Evolutionary conservation across 2,113 vertebrate genomes (phyloP).

Genomic region (Pungitius pungitius): DNA sequence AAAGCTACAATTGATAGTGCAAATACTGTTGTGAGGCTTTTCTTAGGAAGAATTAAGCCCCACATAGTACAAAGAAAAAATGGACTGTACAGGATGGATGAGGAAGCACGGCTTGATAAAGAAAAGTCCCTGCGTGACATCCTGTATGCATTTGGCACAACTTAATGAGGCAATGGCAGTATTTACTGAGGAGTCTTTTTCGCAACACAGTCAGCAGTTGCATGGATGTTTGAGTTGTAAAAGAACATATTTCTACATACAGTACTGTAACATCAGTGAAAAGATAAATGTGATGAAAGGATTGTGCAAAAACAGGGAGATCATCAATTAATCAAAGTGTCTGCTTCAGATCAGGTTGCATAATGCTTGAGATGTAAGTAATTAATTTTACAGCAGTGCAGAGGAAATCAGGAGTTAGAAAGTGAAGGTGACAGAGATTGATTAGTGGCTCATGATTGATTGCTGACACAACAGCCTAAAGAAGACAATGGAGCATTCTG

Average conservation of each 20-base stretch:
- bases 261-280: constrained; percentile 28
- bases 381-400: constrained; percentile 13
- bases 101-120: constrained; percentile 6
- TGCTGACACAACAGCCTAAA: constrained; percentile 25
- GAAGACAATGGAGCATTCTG: constrained; percentile 49
- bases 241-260: constrained; percentile 42
- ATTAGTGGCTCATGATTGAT: constrained; percentile 53
- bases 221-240: constrained; percentile 29
- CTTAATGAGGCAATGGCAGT: constrained; percentile 41
- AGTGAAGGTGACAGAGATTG: constrained; percentile 45
- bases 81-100: constrained; percentile 27
- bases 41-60: constrained; percentile 38
- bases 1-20: constrained; percentile 65
- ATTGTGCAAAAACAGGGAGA: constrained; percentile 31
- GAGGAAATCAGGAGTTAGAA: constrained; percentile 31
- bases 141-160: constrained; percentile 17
- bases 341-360: constrained; percentile 10
- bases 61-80: constrained; percentile 47
- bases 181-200: constrained; percentile 21
- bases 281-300: constrained; percentile 46
- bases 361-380: constrained; percentile 3
- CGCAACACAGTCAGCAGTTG: constrained; percentile 27
- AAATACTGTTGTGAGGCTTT: constrained; percentile 51
- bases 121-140: constrained; percentile 13
- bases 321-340: constrained; percentile 49